Evolutionary conservation across 2,888 invertebrate genomes (phyloP).

Genomic region (Calameuta pallipes): DNA sequence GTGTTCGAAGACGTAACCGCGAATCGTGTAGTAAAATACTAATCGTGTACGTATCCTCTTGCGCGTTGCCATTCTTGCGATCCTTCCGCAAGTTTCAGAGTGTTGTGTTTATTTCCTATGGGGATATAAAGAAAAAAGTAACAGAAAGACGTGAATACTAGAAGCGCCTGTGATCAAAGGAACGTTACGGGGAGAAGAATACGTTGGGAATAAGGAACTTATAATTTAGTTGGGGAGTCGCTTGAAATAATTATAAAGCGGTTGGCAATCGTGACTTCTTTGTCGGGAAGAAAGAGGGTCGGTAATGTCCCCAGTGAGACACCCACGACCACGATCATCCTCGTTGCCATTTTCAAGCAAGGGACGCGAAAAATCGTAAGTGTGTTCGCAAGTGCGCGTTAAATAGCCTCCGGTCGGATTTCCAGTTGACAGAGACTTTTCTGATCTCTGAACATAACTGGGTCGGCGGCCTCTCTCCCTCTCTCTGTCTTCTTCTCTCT

Average conservation of each 20-base stretch:
- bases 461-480: not conserved
- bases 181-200: not conserved
- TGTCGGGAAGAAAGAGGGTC: not conserved
- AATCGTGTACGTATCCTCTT: conserved; percentile 2
- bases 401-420: not conserved
- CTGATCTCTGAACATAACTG: not conserved
- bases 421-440: not conserved
- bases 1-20: not conserved
- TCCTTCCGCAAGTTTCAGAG: not conserved
- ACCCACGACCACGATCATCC: not conserved
- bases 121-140: not conserved
- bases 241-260: conserved; percentile 39
- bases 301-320: not conserved
- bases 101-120: not conserved
- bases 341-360: not conserved
- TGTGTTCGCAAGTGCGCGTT: not conserved
- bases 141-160: not conserved
- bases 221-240: conserved; percentile 30
- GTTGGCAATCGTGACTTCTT: conserved; percentile 29
- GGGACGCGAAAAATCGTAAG: not conserved
- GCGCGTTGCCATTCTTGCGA: not conserved
- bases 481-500: not conserved
- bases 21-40: not conserved
- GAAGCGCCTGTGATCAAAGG: not conserved
- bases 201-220: conserved; percentile 29